Evolutionary conservation across 2,113 vertebrate species (phyloP).

Genomic region (Bos taurus): DNA sequence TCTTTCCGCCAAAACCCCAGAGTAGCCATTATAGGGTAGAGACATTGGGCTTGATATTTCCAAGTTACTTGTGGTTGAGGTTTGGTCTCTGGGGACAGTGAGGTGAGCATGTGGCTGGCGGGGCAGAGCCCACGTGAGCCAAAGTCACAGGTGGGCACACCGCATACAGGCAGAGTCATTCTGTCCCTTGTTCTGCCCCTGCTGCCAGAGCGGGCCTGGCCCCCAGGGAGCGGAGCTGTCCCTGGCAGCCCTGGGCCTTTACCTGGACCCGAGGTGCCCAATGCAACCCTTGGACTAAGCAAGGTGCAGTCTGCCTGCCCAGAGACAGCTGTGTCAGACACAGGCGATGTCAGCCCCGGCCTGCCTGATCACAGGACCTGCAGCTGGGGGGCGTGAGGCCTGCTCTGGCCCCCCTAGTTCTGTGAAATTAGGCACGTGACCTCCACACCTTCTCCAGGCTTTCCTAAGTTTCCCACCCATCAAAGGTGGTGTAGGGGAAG

Average conservation of each 20-base stretch:
- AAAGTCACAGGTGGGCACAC: background rate
- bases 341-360: background rate
- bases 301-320: background rate
- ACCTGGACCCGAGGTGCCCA: background rate
- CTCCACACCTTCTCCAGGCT: background rate
- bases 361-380: background rate
- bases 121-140: background rate
- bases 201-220: background rate
- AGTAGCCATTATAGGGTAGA: background rate
- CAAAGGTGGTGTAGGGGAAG: background rate
- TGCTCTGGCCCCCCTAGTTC: background rate
- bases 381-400: background rate
- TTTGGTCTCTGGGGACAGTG: background rate
- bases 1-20: background rate
- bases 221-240: background rate
- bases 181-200: background rate
- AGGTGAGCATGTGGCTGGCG: background rate
- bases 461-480: background rate
- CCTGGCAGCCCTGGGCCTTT: background rate
- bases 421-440: background rate
- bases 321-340: background rate
- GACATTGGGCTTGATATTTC: background rate
- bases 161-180: no score
- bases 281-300: background rate
- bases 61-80: background rate